phyloP scores from a whole-genome alignment of 2,888 invertebrate species.

The Sericinus montela region DNA sequence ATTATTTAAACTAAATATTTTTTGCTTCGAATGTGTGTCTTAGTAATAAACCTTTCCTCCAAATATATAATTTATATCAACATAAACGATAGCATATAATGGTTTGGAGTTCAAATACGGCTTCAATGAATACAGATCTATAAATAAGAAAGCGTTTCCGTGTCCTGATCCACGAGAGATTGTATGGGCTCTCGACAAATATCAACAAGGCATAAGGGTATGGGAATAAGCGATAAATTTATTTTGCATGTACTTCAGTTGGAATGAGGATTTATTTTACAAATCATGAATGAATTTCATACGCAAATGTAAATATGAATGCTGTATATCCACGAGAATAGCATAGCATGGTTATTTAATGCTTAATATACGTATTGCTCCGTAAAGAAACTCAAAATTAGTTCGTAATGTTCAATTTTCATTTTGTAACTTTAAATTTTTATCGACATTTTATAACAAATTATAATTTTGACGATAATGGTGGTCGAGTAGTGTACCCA shows the following conservation, averaged over 20 bases:
- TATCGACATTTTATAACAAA: too few species aligned
- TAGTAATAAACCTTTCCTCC: too few species aligned
- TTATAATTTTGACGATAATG: too few species aligned
- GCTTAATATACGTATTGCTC: too few species aligned
- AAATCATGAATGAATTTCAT: slow-evolving; percentile 5
- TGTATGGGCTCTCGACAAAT: slow-evolving; percentile 17
- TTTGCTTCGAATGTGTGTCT: too few species aligned
- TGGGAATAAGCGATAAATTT: slow-evolving; percentile 13
- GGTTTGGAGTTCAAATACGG: neutral
- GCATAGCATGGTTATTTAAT: too few species aligned
- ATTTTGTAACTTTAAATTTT: too few species aligned
- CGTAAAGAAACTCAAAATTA: too few species aligned
- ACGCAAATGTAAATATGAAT: neutral
- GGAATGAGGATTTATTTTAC: slow-evolving; percentile 2
- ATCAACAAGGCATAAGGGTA: slow-evolving; percentile 16
- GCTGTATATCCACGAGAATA: too few species aligned
- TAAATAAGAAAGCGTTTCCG: slow-evolving; percentile 16
- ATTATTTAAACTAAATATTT: too few species aligned
- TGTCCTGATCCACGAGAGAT: slow-evolving; percentile 12
- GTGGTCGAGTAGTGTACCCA: too few species aligned
- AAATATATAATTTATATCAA: neutral
- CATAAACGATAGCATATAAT: neutral
- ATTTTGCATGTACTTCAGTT: slow-evolving; percentile 14
- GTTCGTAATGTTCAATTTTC: too few species aligned
- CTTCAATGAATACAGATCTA: neutral